A percentile compares a stretch with the other conserved stretches of the same genome.
These are phyloP conservation scores for Platysternon megacephalum DNA, from an alignment of 2,113 vertebrate genomes.

Conservation along the genomic window DNA sequence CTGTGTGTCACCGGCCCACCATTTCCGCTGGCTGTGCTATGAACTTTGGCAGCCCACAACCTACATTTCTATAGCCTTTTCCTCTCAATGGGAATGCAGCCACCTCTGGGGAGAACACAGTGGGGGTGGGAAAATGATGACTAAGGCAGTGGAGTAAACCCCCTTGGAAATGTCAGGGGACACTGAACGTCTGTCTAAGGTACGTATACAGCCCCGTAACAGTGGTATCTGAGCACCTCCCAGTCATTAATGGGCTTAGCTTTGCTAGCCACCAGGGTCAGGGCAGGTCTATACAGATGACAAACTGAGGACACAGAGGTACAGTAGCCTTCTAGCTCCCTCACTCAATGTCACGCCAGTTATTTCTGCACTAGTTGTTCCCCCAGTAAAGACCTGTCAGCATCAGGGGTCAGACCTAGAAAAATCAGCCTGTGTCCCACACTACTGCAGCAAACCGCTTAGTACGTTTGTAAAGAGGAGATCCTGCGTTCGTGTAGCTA, in stretches of 20 bases:
- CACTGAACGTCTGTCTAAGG: no score
- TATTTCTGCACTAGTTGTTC: not conserved
- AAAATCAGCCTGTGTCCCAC: not conserved
- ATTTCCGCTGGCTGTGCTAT: not conserved
- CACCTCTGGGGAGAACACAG: not conserved
- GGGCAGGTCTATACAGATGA: not conserved
- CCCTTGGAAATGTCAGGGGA: not conserved
- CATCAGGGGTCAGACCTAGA: not conserved
- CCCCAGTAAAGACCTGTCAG: not conserved
- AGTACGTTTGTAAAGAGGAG: not conserved
- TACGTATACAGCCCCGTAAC: not conserved
- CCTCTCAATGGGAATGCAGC: not conserved
- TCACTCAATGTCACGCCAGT: not conserved
- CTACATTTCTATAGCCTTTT: not conserved
- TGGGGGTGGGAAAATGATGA: not conserved
- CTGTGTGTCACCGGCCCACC: no score
- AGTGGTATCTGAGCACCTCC: not conserved
- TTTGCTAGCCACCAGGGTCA: not conserved
- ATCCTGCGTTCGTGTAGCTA: not conserved
- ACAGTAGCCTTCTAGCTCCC: not conserved
- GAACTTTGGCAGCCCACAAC: not conserved
- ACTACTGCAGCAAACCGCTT: not conserved
- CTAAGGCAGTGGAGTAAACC: not conserved
- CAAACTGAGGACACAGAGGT: not conserved
- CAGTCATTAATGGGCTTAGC: not conserved